Evolutionary conservation across 2,888 invertebrate genomes (phyloP), one percentile per base, ranked within the genome.

Genomic region (Drosophila testacea): DNA sequence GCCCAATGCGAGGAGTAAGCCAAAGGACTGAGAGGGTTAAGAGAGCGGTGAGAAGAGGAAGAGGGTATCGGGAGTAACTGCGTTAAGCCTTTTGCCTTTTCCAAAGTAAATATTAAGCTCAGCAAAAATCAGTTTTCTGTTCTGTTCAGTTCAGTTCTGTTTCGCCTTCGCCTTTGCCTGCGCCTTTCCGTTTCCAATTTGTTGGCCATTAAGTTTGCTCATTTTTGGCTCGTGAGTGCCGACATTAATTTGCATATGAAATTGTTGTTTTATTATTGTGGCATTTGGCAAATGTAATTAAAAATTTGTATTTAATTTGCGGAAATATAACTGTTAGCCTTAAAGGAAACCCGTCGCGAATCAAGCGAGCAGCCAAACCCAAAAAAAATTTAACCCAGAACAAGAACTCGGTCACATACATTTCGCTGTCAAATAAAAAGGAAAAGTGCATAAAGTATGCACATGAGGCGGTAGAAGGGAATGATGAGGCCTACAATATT

Each of bases 211-310:
- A 83, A 88, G 73, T 88, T 77, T 66, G 77, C 73, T 66, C 76
- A 69, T 80, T 73, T 89, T 74, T 60, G 59, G 47, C 50, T 55
- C 56, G 69, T 42, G 36, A 72, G 67, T 76, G 69, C 56, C 72
- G 67, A 56, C 73, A 78, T 62, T 65, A 90, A 85, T 85, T 88
- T 85, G 89, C 90, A 85, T 85, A 90, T 78, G 69, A 70, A 88
- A 83, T 86, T 78, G 70, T 81, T 75, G 67, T 70, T 79, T 70
- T 65, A 47, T 66, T 80, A 59, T 68, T 72, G 79, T 64, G 68
- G 61, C 62, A 70, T 70, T 79, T 72, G 69, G 46, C 38, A 73
- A 88, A 90, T 81, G 83, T 77, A 89, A 84, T 84, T 84, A 86
- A 86, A 86, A 90, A 80, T 61, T 60, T 77, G 73, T 74, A 60